Evolutionary conservation across 2,888 invertebrate species (phyloP).

Genomic region (Plebejus anna): DNA sequence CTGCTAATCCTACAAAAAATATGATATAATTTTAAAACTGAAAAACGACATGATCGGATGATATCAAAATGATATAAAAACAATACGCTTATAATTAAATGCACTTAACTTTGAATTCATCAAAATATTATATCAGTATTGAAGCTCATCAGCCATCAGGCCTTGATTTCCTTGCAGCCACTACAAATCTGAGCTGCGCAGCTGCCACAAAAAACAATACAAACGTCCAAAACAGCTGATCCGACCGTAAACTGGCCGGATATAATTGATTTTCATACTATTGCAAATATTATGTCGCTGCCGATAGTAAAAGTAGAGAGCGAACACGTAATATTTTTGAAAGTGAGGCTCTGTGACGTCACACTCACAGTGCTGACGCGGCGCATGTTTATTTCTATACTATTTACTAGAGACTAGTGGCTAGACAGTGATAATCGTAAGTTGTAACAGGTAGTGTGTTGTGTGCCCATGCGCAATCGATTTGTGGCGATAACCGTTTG

Average conservation of each 20-base stretch:
- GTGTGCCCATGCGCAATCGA: no score
- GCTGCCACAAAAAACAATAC: neutral
- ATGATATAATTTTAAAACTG: no score
- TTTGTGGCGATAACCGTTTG: no score
- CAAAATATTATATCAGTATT: no score
- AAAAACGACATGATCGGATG: no score
- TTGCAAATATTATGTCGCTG: constrained; percentile 34
- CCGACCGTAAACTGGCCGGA: neutral
- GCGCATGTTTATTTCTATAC: neutral
- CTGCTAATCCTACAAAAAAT: no score
- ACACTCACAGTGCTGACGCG: constrained; percentile 38
- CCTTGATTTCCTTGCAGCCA: no score
- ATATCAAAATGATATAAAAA: no score
- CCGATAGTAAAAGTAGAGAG: constrained; percentile 60
- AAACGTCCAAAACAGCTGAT: neutral
- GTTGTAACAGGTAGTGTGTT: neutral
- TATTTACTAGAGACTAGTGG: neutral
- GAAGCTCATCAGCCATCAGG: no score
- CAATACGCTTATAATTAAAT: no score
- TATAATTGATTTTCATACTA: neutral
- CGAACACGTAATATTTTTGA: constrained; percentile 51
- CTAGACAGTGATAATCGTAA: neutral
- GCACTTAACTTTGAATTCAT: no score
- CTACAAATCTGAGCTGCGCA: no score
- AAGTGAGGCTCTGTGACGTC: constrained; percentile 70